Conservation (phyloP, 92 coral and sea anemone species). For the Zoanthus gigantus region DNA sequence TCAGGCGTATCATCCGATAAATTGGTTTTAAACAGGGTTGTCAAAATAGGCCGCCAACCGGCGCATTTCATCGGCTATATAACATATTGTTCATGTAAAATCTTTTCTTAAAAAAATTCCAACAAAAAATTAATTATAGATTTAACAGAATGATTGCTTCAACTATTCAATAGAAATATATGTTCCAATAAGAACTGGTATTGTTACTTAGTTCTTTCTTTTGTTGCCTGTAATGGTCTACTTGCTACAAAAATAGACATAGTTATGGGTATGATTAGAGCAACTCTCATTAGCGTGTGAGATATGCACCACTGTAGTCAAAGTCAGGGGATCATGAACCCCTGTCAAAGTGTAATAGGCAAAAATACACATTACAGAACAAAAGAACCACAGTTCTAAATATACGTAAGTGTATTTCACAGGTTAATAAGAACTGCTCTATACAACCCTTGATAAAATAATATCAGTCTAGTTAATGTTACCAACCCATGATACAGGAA, state of each 20-base stretch:
- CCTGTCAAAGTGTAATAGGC: slow-evolving; percentile 39
- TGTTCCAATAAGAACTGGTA: slow-evolving; percentile 31
- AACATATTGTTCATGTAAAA: slow-evolving; percentile 27
- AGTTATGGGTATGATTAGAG: slow-evolving; percentile 36
- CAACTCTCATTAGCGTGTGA: slow-evolving; percentile 25
- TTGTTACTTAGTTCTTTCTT: slow-evolving; percentile 32
- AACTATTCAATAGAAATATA: slow-evolving; percentile 34
- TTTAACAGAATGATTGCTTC: slow-evolving; percentile 35
- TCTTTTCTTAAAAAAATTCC: slow-evolving; percentile 29
- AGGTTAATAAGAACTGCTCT: slow-evolving; percentile 41
- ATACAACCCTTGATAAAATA: slow-evolving; percentile 33
- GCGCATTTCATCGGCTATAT: too few species aligned
- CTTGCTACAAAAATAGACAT: slow-evolving; percentile 31
- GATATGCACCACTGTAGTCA: slow-evolving; percentile 28
- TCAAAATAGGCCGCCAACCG: too few species aligned
- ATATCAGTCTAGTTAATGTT: slow-evolving; percentile 37
- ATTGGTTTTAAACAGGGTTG: too few species aligned
- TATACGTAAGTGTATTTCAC: slow-evolving; percentile 32
- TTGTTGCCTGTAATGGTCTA: slow-evolving; percentile 27
- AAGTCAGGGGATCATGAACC: slow-evolving; percentile 36
- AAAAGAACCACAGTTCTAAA: slow-evolving; percentile 35
- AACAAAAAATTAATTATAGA: slow-evolving; percentile 10
- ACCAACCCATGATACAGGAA: slow-evolving; percentile 32
- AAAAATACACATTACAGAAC: slow-evolving; percentile 29
- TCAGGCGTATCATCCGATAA: slow-evolving; percentile 15